Evolutionary conservation across 2,113 vertebrate genomes (phyloP).

Genomic region (Pseudopodoces humilis): DNA sequence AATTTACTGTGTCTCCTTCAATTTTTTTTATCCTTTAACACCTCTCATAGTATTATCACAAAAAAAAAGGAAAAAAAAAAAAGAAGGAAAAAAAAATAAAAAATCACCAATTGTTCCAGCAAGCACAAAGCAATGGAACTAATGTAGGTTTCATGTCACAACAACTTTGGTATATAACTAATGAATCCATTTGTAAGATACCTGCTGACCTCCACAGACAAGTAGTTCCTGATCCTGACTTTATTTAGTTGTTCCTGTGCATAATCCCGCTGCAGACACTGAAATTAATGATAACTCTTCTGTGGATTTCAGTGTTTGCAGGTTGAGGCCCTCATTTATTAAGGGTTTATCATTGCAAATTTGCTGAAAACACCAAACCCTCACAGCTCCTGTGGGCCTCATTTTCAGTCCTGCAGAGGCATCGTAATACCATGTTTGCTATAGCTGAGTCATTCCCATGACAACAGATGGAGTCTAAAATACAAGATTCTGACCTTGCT

Average conservation of each 20-base stretch:
- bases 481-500: slow-evolving; percentile 9
- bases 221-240: not conserved
- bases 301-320: slow-evolving; percentile 9
- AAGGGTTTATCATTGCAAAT: slow-evolving; percentile 36
- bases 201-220: not conserved
- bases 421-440: slow-evolving; percentile 25
- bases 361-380: slow-evolving; percentile 20
- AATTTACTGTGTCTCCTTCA: not conserved
- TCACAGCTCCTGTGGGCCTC: slow-evolving; percentile 35
- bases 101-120: not conserved
- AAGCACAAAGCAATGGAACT: not conserved
- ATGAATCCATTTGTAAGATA: slow-evolving; percentile 1
- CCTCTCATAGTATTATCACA: not conserved
- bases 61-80: no score
- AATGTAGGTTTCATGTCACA: not conserved
- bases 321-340: slow-evolving; percentile 17
- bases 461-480: slow-evolving; percentile 51
- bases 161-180: not conserved
- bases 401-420: slow-evolving; percentile 51
- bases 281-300: slow-evolving; percentile 26
- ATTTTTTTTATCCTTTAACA: not conserved
- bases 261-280: slow-evolving; percentile 2
- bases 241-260: slow-evolving; percentile 22
- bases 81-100: no score
- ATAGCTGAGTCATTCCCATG: slow-evolving; percentile 56